These are phyloP conservation scores for Procambarus clarkii DNA, from an alignment of 1,140 invertebrate species.

Conservation along the genomic window DNA sequence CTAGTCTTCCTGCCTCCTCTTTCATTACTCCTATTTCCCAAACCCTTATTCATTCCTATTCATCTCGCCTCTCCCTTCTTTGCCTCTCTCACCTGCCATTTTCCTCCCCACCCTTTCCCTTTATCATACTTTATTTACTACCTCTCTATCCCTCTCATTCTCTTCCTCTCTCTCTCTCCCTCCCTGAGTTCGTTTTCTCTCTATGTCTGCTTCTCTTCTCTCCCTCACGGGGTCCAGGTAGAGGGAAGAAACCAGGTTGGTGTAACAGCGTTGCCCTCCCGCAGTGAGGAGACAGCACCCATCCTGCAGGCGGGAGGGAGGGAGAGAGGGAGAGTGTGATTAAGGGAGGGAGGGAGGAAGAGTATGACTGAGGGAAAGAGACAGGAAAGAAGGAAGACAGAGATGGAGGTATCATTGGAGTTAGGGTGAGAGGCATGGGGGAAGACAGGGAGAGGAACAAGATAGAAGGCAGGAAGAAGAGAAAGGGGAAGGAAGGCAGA, in stretches of 20 bases:
- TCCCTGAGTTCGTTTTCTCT: too few species aligned
- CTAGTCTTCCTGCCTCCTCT: too few species aligned
- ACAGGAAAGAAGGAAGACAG: not conserved
- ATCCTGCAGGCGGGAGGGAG: not conserved
- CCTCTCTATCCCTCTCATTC: not conserved
- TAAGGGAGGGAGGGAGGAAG: not conserved
- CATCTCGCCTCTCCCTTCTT: not conserved
- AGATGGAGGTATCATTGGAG: not conserved
- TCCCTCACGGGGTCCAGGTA: not conserved
- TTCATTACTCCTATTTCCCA: not conserved
- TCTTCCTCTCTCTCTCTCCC: constrained; percentile 6
- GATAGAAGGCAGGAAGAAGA: not conserved
- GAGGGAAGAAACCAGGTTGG: not conserved
- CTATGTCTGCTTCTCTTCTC: not conserved
- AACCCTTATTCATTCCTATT: not conserved
- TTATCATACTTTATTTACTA: not conserved
- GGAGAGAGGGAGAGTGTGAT: not conserved
- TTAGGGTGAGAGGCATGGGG: not conserved
- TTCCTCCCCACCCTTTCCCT: not conserved
- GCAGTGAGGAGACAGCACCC: constrained; percentile 9
- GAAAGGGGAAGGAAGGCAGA: not conserved
- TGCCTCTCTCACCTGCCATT: not conserved
- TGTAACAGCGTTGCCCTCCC: not conserved
- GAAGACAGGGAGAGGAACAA: not conserved
- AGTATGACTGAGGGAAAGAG: not conserved